phyloP scores from a whole-genome alignment of 2,888 invertebrate species.

The Stenotaenia linearis region DNA sequence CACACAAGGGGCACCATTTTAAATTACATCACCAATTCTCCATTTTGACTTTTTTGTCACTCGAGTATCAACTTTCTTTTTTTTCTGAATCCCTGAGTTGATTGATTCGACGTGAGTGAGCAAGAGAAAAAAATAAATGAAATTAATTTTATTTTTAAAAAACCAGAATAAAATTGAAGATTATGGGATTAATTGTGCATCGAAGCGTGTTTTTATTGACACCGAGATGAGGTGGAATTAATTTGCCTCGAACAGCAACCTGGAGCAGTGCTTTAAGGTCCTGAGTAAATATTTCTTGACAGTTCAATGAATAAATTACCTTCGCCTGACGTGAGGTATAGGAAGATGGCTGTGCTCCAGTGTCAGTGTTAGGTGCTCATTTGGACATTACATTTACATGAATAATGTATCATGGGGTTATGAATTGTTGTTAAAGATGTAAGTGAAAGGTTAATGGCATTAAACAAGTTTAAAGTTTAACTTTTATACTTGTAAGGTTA shows the following conservation, averaged over 20 bases:
- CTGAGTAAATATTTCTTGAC: slow-evolving; percentile 5
- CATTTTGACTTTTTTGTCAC: neutral
- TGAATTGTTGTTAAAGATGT: neutral
- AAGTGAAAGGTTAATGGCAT: too few relatives aligned
- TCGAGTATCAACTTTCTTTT: neutral
- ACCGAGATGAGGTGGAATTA: slow-evolving; percentile 12
- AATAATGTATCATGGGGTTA: neutral
- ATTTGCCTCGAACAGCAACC: neutral
- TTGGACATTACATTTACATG: neutral
- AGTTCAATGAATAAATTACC: slow-evolving; percentile 13
- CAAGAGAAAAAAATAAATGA: neutral
- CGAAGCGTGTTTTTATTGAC: slow-evolving; percentile 1
- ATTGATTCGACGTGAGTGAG: neutral
- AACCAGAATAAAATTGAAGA: neutral
- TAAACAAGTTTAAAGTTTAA: too few relatives aligned
- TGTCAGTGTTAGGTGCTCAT: neutral
- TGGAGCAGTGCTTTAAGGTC: neutral
- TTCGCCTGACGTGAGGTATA: neutral
- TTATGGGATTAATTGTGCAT: neutral
- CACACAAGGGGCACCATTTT: neutral
- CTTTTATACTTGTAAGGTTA: too few relatives aligned
- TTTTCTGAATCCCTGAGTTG: neutral
- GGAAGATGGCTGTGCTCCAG: neutral
- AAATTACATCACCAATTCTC: slow-evolving; percentile 9
- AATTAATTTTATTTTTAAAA: neutral